Base-by-base conservation (phyloP, 2,888 invertebrate species). In the Thymelicus acteon region DNA sequence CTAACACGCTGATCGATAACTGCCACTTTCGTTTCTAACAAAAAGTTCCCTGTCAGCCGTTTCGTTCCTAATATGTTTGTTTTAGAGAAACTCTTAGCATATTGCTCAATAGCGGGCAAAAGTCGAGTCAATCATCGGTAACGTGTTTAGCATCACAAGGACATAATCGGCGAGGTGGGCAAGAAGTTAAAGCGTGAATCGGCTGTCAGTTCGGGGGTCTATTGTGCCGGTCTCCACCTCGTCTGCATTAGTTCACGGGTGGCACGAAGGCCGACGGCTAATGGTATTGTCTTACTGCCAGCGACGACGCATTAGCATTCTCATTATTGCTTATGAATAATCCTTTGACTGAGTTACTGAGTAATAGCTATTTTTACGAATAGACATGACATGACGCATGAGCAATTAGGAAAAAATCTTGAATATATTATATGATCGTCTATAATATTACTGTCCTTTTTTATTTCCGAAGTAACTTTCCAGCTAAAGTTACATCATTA, bases 121-220 rank as follows among this genome's bases (percentile, higher is more conserved):
- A 82, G 78, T 77, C 77, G 79, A 89, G 90, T 90, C 88, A 88
- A 87, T 91, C 86, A 90, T 83, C 84, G 79, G 81, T 81, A 80
- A 82, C 83, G 83, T 80, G 86, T 88, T 87, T 82, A 82, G 83
- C 84, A 78, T 83, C 77, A 82, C 78, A 87, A 81, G 85, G 85
- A 84, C 81, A 86, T 84, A 83, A 85, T 87, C 86, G 81, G 80
- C 79, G 86, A 89, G 91, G 91, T 91, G 92, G 91, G 87, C 91
- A 89, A 88, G 90, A 31, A 87, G 90, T 88, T 89, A 89, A 90
- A 91, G 90, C 91, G 89, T 92, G 88, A 89, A 92, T 85, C 79
- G 82, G 82, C 84, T 90, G 91, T 90, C 92, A 90, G 85, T 90
- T 89, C 86, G 85, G 89, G 89, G 86, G 85, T 79, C 81, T 81